phyloP scores from a whole-genome alignment of 2,888 invertebrate genomes.

The Eristalis arbustorum region DNA sequence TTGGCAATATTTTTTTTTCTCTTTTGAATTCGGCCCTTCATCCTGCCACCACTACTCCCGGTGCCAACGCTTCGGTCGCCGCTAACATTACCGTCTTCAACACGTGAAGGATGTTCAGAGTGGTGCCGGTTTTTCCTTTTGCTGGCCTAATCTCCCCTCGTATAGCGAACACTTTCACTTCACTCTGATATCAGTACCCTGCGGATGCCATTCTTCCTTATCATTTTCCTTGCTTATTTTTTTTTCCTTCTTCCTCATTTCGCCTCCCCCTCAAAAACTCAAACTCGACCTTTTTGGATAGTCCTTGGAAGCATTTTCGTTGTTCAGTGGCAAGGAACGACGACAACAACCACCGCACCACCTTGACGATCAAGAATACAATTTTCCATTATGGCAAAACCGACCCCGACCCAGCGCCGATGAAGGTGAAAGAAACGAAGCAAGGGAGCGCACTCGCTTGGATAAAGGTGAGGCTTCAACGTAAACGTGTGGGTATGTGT shows the following conservation, averaged over 20 bases:
- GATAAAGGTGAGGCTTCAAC: constrained; percentile 61
- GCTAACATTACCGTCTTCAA: constrained; percentile 15
- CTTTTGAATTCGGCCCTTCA: constrained; percentile 37
- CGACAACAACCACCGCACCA: constrained; percentile 56
- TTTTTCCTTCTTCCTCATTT: constrained; percentile 2
- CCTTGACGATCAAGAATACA: constrained; percentile 65
- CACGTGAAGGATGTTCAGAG: constrained; percentile 8
- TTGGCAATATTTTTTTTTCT: constrained; percentile 58
- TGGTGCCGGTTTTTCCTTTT: constrained; percentile 39
- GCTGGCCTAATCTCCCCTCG: constrained; percentile 67
- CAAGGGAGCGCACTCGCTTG: not conserved
- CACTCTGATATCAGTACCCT: constrained; percentile 66
- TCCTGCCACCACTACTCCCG: constrained; percentile 2
- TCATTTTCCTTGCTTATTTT: constrained; percentile 56
- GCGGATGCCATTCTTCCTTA: constrained; percentile 67
- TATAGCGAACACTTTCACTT: constrained; percentile 69
- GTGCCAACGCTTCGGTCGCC: constrained; percentile 9
- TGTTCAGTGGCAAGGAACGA: constrained; percentile 6
- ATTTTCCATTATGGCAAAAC: constrained; percentile 65
- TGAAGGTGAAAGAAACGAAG: constrained; percentile 47
- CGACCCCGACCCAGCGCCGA: constrained; percentile 17
- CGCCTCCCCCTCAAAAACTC: constrained; percentile 37
- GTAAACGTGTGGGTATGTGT: constrained; percentile 12
- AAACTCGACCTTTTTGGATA: constrained; percentile 48
- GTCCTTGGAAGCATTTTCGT: constrained; percentile 33